Evolutionary conservation across 2,113 vertebrate genomes (phyloP), one percentile per base, ranked within the genome.

Genomic region (Balaeniceps rex): DNA sequence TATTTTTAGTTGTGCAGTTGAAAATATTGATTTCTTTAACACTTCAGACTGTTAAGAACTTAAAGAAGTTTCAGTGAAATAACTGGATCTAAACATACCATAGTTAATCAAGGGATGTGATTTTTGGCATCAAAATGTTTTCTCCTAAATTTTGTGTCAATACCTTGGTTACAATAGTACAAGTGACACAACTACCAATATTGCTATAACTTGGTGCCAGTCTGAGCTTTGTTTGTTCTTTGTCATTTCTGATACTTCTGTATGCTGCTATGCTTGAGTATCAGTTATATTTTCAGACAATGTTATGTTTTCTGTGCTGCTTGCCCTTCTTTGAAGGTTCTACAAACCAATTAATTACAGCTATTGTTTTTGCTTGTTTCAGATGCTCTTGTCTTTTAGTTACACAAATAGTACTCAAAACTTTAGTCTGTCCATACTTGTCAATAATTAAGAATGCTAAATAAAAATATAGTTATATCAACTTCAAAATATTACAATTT

Each of bases 241-340:
- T 93, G 83, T 91, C 61, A 66, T 95, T 94, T 88, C 72, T 93
- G 75, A 87, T 85, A 94, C 95, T 97, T 96, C 88, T 97, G 72
- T 91, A 79, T 97, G 95, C 95, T 95, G 90, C 71, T 95, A n/a
- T 80, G 21, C 93, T 88, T 77, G 80, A 94, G 79, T 92, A 82
- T 97, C 71, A 51, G 40, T 91, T 97, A 65, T 93, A 79, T 90
- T 72, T 92, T 95, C 95, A 60, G 88, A 95, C 87, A 95, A 95
- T 96, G 95, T 98, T 97, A 94, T 76, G 75, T 94, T 97, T 94
- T 94, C 95, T 97, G 66, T 97, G 96, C 89, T 95, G 87, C 95
- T 97, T 97, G 83, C 92, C 93, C 83, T 98, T 92, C 83, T 95
- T 74, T 80, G 84, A 96, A 92, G 85, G 78, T 94, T 94, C 83